phyloP scores from a whole-genome alignment of 2,888 invertebrate genomes.

The Homarus gammarus region DNA sequence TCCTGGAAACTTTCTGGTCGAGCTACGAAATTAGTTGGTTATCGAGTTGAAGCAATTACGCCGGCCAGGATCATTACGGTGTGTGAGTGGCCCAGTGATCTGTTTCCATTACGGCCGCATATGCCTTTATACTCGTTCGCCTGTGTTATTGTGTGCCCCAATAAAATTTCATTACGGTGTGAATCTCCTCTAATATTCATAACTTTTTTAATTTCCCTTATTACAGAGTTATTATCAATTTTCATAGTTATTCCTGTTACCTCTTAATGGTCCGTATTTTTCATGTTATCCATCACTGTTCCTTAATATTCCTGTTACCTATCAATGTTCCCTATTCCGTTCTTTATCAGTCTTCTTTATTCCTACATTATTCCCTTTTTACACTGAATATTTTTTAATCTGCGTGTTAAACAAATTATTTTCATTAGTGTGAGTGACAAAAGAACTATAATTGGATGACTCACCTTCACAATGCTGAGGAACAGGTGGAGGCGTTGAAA shows the following conservation, averaged over 20 bases:
- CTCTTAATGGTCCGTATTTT: no score
- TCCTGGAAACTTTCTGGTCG: conserved; percentile 31
- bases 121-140: no score
- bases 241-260: no score
- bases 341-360: not conserved
- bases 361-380: not conserved
- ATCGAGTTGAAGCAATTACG: conserved; percentile 32
- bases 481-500: conserved; percentile 29
- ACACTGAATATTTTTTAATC: not conserved
- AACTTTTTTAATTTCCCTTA: no score
- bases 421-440: no score
- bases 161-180: no score
- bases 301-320: no score
- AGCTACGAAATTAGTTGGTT: conserved; percentile 36
- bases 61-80: conserved; percentile 8
- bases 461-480: conserved; percentile 43
- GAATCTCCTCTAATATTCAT: no score
- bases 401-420: not conserved
- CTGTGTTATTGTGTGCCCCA: no score
- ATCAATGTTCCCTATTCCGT: not conserved
- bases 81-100: not conserved
- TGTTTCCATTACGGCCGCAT: not conserved
- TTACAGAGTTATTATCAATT: no score
- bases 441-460: no score
- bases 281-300: no score